These are phyloP conservation scores for Drosophila pruinosa DNA, from an alignment of 1,140 invertebrate genomes.

Conservation along the genomic window DNA sequence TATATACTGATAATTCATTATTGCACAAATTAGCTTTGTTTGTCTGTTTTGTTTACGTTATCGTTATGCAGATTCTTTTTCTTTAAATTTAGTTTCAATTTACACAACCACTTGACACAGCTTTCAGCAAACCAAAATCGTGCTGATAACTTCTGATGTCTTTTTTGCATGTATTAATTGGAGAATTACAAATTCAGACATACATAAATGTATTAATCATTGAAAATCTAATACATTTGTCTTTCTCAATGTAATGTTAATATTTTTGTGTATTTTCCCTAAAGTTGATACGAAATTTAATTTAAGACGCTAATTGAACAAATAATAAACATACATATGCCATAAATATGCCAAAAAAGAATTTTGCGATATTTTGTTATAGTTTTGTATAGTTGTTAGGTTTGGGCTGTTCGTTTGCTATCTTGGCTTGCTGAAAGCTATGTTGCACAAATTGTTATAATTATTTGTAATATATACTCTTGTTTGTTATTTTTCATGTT, in stretches of 20 bases:
- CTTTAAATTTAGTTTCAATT: conserved; percentile 11
- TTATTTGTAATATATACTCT: conserved; percentile 2
- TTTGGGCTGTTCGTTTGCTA: not conserved
- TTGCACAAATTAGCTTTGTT: conserved; percentile 23
- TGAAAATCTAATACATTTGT: not conserved
- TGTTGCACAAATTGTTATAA: conserved; percentile 34
- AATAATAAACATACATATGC: conserved; percentile 9
- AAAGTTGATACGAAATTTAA: conserved; percentile 7
- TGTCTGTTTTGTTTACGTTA: not conserved
- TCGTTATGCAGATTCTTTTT: not conserved
- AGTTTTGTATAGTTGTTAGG: not conserved
- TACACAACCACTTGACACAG: conserved; percentile 69
- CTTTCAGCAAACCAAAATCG: conserved; percentile 61
- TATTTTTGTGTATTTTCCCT: not conserved
- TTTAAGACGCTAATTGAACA: conserved; percentile 10
- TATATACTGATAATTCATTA: conserved; percentile 39
- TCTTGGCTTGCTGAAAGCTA: conserved; percentile 30
- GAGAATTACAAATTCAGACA: not conserved
- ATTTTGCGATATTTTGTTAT: conserved; percentile 28
- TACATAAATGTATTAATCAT: not conserved
- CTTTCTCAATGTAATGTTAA: not conserved
- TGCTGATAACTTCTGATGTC: conserved; percentile 5
- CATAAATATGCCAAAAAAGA: conserved; percentile 21
- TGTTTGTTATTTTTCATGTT: conserved; percentile 1
- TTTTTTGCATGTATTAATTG: not conserved